Conservation (phyloP, 2,113 vertebrate genomes). For the Erythrocercus mccallii region DNA sequence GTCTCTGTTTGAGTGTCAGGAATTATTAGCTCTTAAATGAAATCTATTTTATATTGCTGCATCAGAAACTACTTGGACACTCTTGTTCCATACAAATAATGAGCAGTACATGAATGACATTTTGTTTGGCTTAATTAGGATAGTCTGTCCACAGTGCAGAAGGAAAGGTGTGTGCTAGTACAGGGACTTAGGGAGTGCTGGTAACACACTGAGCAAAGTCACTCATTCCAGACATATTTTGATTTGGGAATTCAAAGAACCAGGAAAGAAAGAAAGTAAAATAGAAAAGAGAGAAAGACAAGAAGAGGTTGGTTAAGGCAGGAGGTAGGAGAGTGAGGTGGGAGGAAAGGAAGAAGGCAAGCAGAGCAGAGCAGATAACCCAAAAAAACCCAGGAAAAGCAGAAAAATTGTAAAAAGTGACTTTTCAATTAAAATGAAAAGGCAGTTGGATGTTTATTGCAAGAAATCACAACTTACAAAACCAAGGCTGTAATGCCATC, state of each 20-base stretch:
- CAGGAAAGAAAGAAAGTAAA: not conserved
- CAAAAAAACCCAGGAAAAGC: not conserved
- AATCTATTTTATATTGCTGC: conserved; percentile 12
- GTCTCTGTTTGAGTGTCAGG: conserved; percentile 1
- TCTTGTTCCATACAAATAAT: not conserved
- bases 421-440: not conserved
- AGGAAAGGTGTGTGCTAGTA: not conserved
- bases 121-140: not conserved
- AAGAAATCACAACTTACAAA: conserved; percentile 40
- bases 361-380: not conserved
- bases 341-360: not conserved
- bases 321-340: not conserved
- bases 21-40: conserved; percentile 30
- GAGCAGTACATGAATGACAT: not conserved
- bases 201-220: not conserved
- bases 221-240: not conserved
- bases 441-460: not conserved
- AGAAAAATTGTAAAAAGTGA: not conserved
- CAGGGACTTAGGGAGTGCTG: not conserved
- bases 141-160: not conserved
- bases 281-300: not conserved
- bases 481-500: conserved; percentile 69
- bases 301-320: not conserved
- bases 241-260: not conserved
- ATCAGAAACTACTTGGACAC: not conserved